Conservation (phyloP, 2,797 vertebrate species). For the Notoglanidium macrostoma region DNA sequence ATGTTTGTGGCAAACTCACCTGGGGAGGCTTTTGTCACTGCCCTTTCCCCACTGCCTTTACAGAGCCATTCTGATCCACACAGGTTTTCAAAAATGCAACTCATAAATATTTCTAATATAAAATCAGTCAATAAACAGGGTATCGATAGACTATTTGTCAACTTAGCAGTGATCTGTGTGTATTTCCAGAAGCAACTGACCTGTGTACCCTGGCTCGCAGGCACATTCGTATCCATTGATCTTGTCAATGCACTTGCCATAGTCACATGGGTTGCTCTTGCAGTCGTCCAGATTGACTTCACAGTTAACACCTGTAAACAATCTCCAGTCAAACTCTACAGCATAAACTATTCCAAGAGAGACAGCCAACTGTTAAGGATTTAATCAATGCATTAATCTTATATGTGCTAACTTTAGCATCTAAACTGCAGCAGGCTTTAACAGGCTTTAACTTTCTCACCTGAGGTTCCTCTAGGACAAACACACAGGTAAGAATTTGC, state of each 20-base stretch:
- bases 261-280: constrained; percentile 87
- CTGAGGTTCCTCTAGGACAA: constrained; percentile 90
- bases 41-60: constrained; percentile 15
- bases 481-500: constrained; percentile 86
- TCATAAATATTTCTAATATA: background rate
- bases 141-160: background rate
- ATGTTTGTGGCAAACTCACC: constrained; percentile 59
- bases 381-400: background rate
- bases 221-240: constrained; percentile 91
- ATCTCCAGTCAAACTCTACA: constrained; percentile 25
- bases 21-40: constrained; percentile 50
- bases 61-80: background rate
- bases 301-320: constrained; percentile 84
- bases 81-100: background rate
- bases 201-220: constrained; percentile 90
- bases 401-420: background rate
- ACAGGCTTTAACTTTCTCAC: constrained; percentile 64
- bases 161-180: background rate
- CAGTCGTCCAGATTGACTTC: constrained; percentile 95
- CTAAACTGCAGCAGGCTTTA: background rate
- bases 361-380: background rate
- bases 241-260: constrained; percentile 92
- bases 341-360: background rate
- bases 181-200: constrained; percentile 68
- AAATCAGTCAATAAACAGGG: background rate